Conservation (phyloP, 1,140 invertebrate species). For the Antheraea mylitta region DNA sequence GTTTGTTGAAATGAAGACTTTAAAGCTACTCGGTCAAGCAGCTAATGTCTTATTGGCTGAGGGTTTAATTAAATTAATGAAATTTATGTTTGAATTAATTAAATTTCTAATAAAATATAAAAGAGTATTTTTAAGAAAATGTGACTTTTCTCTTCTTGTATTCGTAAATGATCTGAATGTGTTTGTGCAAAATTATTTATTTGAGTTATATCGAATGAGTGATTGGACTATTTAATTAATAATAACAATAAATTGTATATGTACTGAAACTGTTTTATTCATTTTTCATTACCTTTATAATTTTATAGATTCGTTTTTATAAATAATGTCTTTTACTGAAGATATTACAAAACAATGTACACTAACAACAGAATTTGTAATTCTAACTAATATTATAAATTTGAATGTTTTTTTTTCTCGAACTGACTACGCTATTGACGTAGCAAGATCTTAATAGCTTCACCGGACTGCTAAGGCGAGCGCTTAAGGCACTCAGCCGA, state of each 20-base stretch:
- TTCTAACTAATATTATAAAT: no score
- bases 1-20: constrained; percentile 17
- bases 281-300: neutral
- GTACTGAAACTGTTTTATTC: neutral
- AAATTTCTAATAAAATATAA: neutral
- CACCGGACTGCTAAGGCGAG: no score
- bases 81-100: neutral
- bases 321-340: no score
- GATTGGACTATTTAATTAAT: neutral
- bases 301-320: no score
- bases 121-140: neutral
- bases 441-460: no score
- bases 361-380: no score
- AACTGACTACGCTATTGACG: no score
- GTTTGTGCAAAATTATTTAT: constrained; percentile 66
- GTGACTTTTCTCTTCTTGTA: constrained; percentile 6
- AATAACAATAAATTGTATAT: neutral
- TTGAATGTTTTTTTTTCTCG: no score
- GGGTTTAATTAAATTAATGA: constrained; percentile 16
- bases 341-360: neutral
- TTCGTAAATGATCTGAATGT: constrained; percentile 68
- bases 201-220: constrained; percentile 25
- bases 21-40: constrained; percentile 42
- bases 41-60: constrained; percentile 35
- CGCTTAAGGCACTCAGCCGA: no score